Percentiles rank a stretch among this genome's conserved stretches.
These are phyloP conservation scores for Thysanoteuthis rhombus DNA, from an alignment of 2,888 invertebrate species.

Conservation along the genomic window DNA sequence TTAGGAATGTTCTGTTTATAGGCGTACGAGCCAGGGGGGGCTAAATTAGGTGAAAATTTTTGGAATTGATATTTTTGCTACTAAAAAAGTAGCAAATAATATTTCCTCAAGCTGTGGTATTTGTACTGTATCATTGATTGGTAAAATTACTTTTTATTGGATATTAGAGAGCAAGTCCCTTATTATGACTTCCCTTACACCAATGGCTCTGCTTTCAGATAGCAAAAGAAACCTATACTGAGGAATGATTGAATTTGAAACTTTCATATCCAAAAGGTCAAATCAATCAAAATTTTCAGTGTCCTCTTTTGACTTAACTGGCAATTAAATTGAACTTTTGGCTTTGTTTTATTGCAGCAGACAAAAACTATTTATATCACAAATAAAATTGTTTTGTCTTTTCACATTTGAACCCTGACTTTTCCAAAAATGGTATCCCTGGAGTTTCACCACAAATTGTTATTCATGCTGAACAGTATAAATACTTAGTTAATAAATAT, in stretches of 20 bases:
- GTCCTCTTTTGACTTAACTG: background rate
- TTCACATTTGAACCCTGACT: background rate
- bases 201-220: no score
- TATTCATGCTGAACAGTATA: background rate
- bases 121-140: no score
- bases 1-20: no score
- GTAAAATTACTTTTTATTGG: no score
- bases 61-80: no score
- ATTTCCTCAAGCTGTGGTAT: no score
- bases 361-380: background rate
- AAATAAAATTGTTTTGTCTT: background rate
- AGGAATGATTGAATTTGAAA: background rate
- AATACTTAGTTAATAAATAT: no score
- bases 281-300: background rate
- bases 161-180: no score
- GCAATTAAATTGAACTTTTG: background rate
- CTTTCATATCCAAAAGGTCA: background rate
- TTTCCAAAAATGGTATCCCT: background rate
- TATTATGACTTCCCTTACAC: no score
- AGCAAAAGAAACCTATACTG: background rate
- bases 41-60: no score
- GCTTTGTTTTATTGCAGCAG: background rate
- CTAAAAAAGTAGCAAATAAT: no score
- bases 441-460: background rate
- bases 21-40: no score